phyloP scores from a whole-genome alignment of 1,140 invertebrate species.

The Tetramorium alpestre region DNA sequence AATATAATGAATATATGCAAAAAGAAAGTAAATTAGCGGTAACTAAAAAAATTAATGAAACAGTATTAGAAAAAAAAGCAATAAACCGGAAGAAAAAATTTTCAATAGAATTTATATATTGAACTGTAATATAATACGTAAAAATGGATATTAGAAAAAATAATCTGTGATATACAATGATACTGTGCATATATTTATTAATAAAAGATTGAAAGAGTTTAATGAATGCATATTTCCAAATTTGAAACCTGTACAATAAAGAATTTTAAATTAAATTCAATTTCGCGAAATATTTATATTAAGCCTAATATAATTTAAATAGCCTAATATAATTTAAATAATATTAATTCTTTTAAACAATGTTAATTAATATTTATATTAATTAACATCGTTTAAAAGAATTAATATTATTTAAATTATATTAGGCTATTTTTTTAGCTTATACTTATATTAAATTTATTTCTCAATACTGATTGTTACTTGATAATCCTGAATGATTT shows the following conservation, averaged over 20 bases:
- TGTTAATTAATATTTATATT: too few species aligned
- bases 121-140: neutral
- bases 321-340: too few species aligned
- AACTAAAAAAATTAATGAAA: neutral
- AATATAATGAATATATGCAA: neutral
- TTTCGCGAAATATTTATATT: neutral
- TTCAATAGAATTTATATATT: neutral
- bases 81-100: neutral
- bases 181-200: neutral
- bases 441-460: neutral
- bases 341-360: too few species aligned
- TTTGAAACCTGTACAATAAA: neutral
- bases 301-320: too few species aligned
- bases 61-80: neutral
- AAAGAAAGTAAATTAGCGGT: neutral
- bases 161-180: neutral
- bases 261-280: neutral
- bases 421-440: neutral
- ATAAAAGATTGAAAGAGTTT: neutral
- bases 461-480: neutral
- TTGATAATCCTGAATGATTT: neutral
- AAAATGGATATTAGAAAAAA: neutral
- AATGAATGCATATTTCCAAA: neutral
- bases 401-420: neutral
- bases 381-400: neutral